Evolutionary conservation across 2,888 invertebrate genomes (phyloP).

Genomic region (Choristoneura rosaceana): DNA sequence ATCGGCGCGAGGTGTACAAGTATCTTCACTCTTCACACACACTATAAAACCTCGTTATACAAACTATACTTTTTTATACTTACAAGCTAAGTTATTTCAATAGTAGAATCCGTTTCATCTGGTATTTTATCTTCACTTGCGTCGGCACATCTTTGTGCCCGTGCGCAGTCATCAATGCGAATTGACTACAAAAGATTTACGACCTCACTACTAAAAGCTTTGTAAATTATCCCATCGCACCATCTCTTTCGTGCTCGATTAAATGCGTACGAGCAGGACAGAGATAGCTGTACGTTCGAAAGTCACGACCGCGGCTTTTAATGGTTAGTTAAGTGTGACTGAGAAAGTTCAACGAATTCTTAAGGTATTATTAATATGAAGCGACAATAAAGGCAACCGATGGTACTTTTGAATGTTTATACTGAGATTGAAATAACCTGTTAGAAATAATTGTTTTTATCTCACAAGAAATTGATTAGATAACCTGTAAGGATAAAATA

Average conservation of each 20-base stretch:
- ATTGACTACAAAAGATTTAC: slow-evolving; percentile 73
- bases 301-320: slow-evolving; percentile 27
- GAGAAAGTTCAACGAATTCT: slow-evolving; percentile 43
- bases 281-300: slow-evolving; percentile 42
- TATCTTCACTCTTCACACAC: not conserved
- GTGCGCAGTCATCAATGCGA: slow-evolving; percentile 65
- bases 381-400: slow-evolving; percentile 31
- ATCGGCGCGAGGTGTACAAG: slow-evolving; percentile 8
- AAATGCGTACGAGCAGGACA: slow-evolving; percentile 43
- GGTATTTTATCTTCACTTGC: slow-evolving; percentile 40
- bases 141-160: slow-evolving; percentile 64
- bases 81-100: slow-evolving; percentile 12
- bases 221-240: slow-evolving; percentile 62
- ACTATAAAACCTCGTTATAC: not conserved
- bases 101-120: slow-evolving; percentile 23
- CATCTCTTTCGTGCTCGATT: slow-evolving; percentile 54
- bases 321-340: slow-evolving; percentile 42
- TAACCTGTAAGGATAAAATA: not conserved
- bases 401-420: slow-evolving; percentile 27
- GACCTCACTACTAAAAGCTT: slow-evolving; percentile 66
- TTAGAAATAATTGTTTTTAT: slow-evolving; percentile 1
- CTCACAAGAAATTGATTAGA: not conserved
- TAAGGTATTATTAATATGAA: slow-evolving; percentile 38
- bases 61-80: slow-evolving; percentile 7
- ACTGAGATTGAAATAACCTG: slow-evolving; percentile 19